A percentile compares a stretch with the other conserved stretches of the same genome.
Evolutionary conservation across 2,797 vertebrate genomes (phyloP).

Genomic region (Geotrypetes seraphini): DNA sequence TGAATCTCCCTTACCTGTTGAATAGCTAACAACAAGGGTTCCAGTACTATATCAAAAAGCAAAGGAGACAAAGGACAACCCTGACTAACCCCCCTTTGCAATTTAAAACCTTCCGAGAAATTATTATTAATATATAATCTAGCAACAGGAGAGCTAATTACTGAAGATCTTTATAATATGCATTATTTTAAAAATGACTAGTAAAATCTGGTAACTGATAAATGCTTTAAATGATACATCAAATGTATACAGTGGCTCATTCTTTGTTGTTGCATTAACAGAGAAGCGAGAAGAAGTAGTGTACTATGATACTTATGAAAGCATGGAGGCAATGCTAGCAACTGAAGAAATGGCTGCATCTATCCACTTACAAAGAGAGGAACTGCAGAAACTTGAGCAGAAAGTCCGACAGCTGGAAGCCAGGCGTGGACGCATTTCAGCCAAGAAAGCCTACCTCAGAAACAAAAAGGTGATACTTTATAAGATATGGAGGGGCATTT

Average conservation of each 20-base stretch:
- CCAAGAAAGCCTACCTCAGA: constrained; percentile 98
- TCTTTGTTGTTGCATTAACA: constrained; percentile 44
- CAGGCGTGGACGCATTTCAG: constrained; percentile 83
- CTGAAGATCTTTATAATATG: too few species aligned
- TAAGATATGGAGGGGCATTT: too few species aligned
- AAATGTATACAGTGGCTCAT: too few species aligned
- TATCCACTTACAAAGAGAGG: constrained; percentile 65
- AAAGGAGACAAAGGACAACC: too few species aligned
- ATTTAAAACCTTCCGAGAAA: too few species aligned
- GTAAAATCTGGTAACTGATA: neutral
- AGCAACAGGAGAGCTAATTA: too few species aligned
- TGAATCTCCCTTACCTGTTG: too few species aligned
- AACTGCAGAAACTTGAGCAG: constrained; percentile 75
- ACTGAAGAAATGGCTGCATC: constrained; percentile 58
- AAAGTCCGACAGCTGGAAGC: constrained; percentile 88
- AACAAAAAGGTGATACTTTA: constrained; percentile 81
- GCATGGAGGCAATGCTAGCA: constrained; percentile 88
- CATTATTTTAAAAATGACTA: too few species aligned
- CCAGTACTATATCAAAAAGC: too few species aligned
- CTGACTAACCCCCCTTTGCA: too few species aligned
- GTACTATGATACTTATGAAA: constrained; percentile 93
- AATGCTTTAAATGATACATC: neutral
- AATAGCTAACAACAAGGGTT: too few species aligned
- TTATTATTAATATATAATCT: too few species aligned
- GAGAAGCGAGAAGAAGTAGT: constrained; percentile 93